Percentiles rank a stretch among this genome's conserved stretches.
These are phyloP conservation scores for Helicolenus hilgendorfi DNA, from an alignment of 2,797 vertebrate species.

Conservation along the genomic window DNA sequence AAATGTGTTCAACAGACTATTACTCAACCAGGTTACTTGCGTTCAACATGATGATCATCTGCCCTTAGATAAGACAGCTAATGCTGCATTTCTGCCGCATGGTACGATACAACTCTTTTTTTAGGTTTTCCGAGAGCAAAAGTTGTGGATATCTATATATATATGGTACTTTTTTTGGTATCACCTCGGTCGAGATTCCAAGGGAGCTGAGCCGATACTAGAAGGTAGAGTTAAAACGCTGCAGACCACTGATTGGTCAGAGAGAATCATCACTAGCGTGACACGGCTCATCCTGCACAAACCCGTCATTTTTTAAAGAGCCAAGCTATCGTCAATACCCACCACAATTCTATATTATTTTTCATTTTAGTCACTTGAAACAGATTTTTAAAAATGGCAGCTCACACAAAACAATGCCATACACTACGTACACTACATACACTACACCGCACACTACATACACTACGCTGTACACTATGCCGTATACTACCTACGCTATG, in stretches of 20 bases:
- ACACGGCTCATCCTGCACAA: neutral
- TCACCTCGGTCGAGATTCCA: neutral
- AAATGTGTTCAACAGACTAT: constrained; percentile 6
- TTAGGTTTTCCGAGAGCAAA: neutral
- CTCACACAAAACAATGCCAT: neutral
- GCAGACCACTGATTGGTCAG: neutral
- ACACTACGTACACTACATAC: no score
- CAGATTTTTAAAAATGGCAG: neutral
- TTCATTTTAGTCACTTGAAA: neutral
- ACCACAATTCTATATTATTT: neutral
- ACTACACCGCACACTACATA: neutral
- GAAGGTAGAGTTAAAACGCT: neutral
- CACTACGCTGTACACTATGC: no score
- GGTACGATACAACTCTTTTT: neutral
- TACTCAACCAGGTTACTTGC: neutral
- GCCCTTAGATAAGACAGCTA: neutral
- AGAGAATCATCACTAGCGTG: neutral
- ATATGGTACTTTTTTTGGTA: neutral
- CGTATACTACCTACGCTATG: no score
- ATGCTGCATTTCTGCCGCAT: neutral
- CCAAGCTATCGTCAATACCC: neutral
- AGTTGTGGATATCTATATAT: neutral
- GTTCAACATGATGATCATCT: neutral
- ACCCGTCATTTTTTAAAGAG: neutral
- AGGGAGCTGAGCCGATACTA: neutral